Conservation (phyloP, 2,888 invertebrate genomes). For the Tachina grossa region DNA sequence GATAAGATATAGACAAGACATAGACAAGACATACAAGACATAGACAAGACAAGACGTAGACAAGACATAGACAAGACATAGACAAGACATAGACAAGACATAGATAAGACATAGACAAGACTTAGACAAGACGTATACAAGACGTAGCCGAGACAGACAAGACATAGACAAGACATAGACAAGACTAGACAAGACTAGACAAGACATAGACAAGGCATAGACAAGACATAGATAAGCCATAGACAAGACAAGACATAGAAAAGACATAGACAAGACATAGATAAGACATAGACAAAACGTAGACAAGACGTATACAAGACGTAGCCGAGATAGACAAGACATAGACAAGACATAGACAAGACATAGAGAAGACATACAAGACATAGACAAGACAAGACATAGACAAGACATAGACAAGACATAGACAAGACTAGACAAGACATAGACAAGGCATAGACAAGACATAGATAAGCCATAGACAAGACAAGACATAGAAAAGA, state of each 20-base stretch:
- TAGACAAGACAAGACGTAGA: background rate
- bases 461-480: background rate
- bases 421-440: background rate
- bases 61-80: background rate
- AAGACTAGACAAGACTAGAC: background rate
- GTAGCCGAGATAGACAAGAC: no score
- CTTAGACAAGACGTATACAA: background rate
- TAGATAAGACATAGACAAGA: background rate
- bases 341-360: background rate
- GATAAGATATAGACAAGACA: no score
- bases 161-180: background rate
- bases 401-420: background rate
- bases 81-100: background rate
- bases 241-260: background rate
- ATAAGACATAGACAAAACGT: no score
- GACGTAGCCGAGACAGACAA: conserved; percentile 9
- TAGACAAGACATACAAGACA: no score
- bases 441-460: conserved; percentile 3
- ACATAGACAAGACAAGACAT: background rate
- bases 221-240: background rate
- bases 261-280: no score
- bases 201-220: conserved; percentile 9
- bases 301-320: no score
- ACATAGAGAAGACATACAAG: conserved; percentile 6
- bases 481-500: background rate